Base-by-base conservation (phyloP, 2,113 vertebrate genomes). In the Cephalopterus ornatus region DNA sequence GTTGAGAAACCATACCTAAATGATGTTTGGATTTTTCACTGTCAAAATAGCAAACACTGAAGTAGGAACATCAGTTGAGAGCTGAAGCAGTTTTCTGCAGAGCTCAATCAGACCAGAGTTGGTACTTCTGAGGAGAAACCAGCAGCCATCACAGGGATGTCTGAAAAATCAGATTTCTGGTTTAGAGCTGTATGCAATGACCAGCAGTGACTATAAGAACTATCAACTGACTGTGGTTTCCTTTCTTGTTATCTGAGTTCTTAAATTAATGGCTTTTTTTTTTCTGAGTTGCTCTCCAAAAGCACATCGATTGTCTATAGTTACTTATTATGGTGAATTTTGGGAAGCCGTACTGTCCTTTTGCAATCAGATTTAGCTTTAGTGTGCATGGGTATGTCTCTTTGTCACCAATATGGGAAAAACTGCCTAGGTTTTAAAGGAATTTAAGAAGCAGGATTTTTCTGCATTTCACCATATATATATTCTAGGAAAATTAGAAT, bases 311-410 rank as follows among this genome's bases (percentile, higher is more conserved):
- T 42, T 39, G 2, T 30, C 12, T 22, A 2, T 20, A 46, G 11
- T 27, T n/a, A 35, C 0, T 8, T 35, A n/a, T 55, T 39, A 50
- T 21, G 33, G 24, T 50, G 23, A 68, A 27, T 68, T 15, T 28
- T 11, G 7, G 35, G 37, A 85, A 77, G 32, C 4, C 19, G 27
- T 14, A 4, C 11, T 2, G 1, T 41, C 13, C n/a, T 61, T 71
- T 53, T 37, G 22, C 5, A 2, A 47, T 62, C 19, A 24, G 26
- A 47, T 85, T 75, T 39, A 49, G 30, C 30, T 86, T 49, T n/a
- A 41, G 16, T 30, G 4, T 27, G 23, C 0, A 0, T 37, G 9
- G 6, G 2, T n/a, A 9, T 20, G 15, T 49, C 33, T 47, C 17
- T 79, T 35, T 83, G 5, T 67, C 50, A 78, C 19, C 10, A 50